Evolutionary conservation across 2,797 vertebrate genomes (phyloP).

Genomic region (Sebastes itinus): DNA sequence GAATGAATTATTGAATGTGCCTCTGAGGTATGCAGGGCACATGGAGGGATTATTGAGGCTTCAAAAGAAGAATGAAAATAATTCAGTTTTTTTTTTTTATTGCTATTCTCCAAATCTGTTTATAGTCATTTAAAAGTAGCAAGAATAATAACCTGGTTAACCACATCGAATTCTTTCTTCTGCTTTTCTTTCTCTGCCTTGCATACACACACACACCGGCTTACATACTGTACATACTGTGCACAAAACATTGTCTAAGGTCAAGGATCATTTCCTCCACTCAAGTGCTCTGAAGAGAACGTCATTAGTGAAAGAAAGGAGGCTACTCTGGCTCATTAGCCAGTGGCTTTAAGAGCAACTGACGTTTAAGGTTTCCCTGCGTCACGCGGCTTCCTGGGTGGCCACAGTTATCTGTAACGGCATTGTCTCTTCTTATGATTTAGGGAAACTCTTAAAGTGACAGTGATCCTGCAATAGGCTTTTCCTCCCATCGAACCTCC

Average conservation of each 20-base stretch:
- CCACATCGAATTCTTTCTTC: not conserved
- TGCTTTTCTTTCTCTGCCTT: not conserved
- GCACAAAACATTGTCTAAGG: slow-evolving; percentile 15
- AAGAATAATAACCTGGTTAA: not conserved
- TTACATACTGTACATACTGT: slow-evolving; percentile 4
- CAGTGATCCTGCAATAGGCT: not conserved
- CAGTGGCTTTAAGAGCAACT: slow-evolving; percentile 23
- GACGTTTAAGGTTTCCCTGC: slow-evolving; percentile 25
- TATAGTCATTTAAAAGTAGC: not conserved
- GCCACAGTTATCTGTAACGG: slow-evolving; percentile 6
- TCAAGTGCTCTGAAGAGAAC: slow-evolving; percentile 32
- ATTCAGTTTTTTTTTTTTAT: not conserved
- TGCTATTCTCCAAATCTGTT: not conserved
- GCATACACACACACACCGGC: not conserved
- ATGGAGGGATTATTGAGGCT: slow-evolving; percentile 36
- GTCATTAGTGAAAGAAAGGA: slow-evolving; percentile 42
- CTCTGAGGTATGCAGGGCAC: slow-evolving; percentile 56
- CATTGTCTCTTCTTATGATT: slow-evolving; percentile 26
- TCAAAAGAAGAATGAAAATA: slow-evolving; percentile 36
- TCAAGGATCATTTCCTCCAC: slow-evolving; percentile 40
- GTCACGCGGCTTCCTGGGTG: slow-evolving; percentile 27
- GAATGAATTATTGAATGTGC: slow-evolving; percentile 75
- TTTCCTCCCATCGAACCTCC: not conserved
- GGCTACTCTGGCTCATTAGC: slow-evolving; percentile 16
- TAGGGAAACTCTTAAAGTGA: not conserved